Conservation (phyloP, 2,888 invertebrate genomes). For the Branchellion lobata region DNA sequence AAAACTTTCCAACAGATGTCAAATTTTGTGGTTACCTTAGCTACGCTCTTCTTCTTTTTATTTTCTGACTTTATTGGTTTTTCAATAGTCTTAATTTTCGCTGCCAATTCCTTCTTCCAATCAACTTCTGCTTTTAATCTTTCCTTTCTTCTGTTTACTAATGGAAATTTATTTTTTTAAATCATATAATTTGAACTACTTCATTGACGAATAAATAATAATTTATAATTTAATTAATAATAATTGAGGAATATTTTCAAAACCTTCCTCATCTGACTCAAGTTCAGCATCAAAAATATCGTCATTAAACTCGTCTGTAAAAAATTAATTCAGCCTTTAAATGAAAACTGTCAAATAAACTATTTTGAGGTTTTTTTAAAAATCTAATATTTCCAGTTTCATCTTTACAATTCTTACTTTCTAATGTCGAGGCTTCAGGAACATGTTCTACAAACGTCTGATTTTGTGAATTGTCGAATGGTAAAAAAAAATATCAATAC, state of each 20-base stretch:
- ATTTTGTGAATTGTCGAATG: no score
- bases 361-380: not conserved
- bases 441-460: no score
- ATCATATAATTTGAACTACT: not conserved
- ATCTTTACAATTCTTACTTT: no score
- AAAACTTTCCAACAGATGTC: no score
- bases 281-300: conserved; percentile 6
- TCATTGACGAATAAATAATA: no score
- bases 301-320: not conserved
- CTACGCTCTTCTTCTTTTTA: no score
- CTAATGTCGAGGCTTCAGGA: no score
- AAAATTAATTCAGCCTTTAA: not conserved
- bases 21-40: no score
- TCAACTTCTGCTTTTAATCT: not conserved
- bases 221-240: no score
- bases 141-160: not conserved
- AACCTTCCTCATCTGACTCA: not conserved
- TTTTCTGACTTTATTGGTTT: no score
- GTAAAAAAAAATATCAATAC: no score
- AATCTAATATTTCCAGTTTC: no score
- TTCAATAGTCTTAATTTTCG: not conserved
- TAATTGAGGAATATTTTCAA: not conserved
- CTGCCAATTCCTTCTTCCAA: not conserved
- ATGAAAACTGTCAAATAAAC: not conserved
- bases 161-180: not conserved